phyloP scores from a whole-genome alignment of 2,113 vertebrate species.

The Dunckerocampus dactyliophorus region DNA sequence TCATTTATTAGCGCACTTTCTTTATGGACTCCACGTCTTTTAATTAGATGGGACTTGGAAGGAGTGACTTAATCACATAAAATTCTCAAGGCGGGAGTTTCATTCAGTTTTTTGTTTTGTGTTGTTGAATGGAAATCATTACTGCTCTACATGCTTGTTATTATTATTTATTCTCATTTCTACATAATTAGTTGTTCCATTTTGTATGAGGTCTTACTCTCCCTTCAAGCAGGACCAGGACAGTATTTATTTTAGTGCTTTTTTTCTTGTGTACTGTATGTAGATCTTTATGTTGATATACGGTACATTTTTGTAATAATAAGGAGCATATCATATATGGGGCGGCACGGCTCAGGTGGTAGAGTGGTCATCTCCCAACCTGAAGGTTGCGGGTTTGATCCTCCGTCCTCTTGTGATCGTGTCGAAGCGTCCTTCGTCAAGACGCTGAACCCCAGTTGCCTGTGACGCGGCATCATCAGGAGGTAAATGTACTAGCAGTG shows the following conservation, averaged over 20 bases:
- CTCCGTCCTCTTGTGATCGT: too few relatives aligned
- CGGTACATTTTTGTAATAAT: too few relatives aligned
- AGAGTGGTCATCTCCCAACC: too few relatives aligned
- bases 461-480: too few relatives aligned
- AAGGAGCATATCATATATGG: too few relatives aligned
- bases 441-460: too few relatives aligned
- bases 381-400: too few relatives aligned
- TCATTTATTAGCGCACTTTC: conserved; percentile 73
- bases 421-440: too few relatives aligned
- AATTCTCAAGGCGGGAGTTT: conserved; percentile 44
- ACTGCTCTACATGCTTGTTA: conserved; percentile 1
- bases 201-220: not conserved
- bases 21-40: conserved; percentile 61
- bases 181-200: not conserved
- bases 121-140: conserved; percentile 6
- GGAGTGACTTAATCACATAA: conserved; percentile 66
- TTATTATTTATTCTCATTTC: not conserved
- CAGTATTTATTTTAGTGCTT: not conserved
- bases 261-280: not conserved
- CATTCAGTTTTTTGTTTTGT: not conserved
- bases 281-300: not conserved
- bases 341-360: too few relatives aligned
- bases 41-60: conserved; percentile 65
- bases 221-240: not conserved
- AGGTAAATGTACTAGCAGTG: too few relatives aligned